Conservation (phyloP, 1,140 invertebrate species). For the Drosophila orena region DNA sequence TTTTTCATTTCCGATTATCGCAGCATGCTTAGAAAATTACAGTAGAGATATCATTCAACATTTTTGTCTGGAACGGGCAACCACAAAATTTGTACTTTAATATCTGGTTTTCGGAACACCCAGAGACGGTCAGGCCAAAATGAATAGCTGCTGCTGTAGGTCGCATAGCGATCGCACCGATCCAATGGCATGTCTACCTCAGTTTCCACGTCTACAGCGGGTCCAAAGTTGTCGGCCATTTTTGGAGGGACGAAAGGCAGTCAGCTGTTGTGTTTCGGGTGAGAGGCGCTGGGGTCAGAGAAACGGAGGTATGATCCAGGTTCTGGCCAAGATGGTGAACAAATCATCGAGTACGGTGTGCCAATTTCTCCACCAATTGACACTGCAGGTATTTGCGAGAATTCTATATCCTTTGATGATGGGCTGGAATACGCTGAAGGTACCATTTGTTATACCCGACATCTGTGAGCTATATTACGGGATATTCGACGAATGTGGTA, state of each 20-base stretch:
- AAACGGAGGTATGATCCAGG: constrained; percentile 15
- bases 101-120: constrained; percentile 2
- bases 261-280: not conserved
- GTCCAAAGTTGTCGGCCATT: constrained; percentile 6
- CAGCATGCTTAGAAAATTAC: not conserved
- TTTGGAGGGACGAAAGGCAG: not conserved
- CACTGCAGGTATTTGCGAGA: constrained; percentile 38
- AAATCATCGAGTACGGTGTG: constrained; percentile 18
- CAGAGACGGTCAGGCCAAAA: constrained; percentile 20
- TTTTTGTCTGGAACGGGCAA: not conserved
- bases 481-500: constrained; percentile 39
- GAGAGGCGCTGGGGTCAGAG: constrained; percentile 30
- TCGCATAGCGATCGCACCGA: constrained; percentile 9
- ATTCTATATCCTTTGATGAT: constrained; percentile 41
- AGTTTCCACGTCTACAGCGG: not conserved
- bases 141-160: constrained; percentile 16
- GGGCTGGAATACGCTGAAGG: constrained; percentile 31
- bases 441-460: constrained; percentile 38
- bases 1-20: not conserved
- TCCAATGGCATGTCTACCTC: constrained; percentile 5
- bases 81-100: not conserved
- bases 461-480: constrained; percentile 43
- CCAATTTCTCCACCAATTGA: constrained; percentile 41
- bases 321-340: constrained; percentile 13
- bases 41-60: not conserved